Evolutionary conservation across 2,888 invertebrate genomes (phyloP).

Genomic region (Dynastes tityus): DNA sequence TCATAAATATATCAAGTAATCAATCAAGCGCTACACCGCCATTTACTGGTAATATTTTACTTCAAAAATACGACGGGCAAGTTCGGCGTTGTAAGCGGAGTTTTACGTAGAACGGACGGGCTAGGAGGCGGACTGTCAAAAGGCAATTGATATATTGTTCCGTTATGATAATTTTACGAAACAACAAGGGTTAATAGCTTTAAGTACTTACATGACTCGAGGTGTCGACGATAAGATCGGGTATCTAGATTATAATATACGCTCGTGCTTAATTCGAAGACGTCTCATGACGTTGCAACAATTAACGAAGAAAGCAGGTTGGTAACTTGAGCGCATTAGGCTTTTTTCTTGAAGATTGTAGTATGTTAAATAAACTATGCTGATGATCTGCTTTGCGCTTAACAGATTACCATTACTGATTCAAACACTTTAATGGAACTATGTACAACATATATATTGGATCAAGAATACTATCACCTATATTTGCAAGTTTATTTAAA

Average conservation of each 20-base stretch:
- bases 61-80: conserved; percentile 19
- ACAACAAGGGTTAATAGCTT: conserved; percentile 40
- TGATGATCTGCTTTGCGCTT: no score
- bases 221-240: conserved; percentile 41
- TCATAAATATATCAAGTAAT: conserved; percentile 36
- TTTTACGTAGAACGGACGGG: conserved; percentile 13
- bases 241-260: conserved; percentile 21
- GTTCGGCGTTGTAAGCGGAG: background rate
- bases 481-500: no score
- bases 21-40: conserved; percentile 38
- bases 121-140: conserved; percentile 17
- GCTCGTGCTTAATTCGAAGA: conserved; percentile 21
- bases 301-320: conserved; percentile 3
- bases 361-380: no score
- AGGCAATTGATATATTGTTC: conserved; percentile 42
- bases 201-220: conserved; percentile 34
- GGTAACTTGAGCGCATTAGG: background rate
- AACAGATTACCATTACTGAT: no score
- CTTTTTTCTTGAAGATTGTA: no score
- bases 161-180: conserved; percentile 41
- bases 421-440: no score
- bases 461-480: no score
- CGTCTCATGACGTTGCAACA: conserved; percentile 22
- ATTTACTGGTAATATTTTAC: conserved; percentile 39
- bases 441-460: no score